Evolutionary conservation across 2,888 invertebrate genomes (phyloP), one percentile per base, ranked within the genome.

Genomic region (Pterostichus madidus): DNA sequence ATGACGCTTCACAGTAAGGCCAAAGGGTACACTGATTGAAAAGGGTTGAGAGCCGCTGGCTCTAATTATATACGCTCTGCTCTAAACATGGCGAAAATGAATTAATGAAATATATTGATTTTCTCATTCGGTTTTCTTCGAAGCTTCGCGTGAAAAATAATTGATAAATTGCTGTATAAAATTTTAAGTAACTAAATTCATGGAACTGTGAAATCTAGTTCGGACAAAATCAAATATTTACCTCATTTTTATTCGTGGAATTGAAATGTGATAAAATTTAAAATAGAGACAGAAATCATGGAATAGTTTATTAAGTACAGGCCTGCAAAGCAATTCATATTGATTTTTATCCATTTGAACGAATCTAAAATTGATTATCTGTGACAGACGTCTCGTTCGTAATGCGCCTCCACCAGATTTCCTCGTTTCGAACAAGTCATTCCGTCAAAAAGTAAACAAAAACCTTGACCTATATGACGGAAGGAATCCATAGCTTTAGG

Each of bases 351-450:
- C 64, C 79, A 46, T 46, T 44, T 39, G 46, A 79, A 32, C 17
- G 61, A 64, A 64, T 44, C 11, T 5, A 11, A 61, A 79, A 61
- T 79, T 61, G 79, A 79, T 79, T 49, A 76, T 11, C 10, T 24
- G 17, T 79, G 79, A 79, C 61, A 79, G 44, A 79, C 32, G 44
- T 79, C 64, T 56, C 31, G 44, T 61, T 39, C 13, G 24, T 61
- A 61, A 44, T 61, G 17, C 46, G 64, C 46, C 52, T 75, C 49
- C 11, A 46, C 46, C 76, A 17, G 59, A 78, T 44, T 78, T 78
- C 17, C 15, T 64, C 64, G 32, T 64, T 39, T 64, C 8, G 64
- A 32, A 32, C 35, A 35, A 32, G 39, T 53, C 35, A 13, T 35
- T 53, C 2, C 5, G 64, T 32, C 35, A 32, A 64, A 35, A 39